A percentile compares a stretch with the other conserved stretches of the same genome.
phyloP scores from a whole-genome alignment of 2,797 vertebrate species.

The Setipinna tenuifilis region DNA sequence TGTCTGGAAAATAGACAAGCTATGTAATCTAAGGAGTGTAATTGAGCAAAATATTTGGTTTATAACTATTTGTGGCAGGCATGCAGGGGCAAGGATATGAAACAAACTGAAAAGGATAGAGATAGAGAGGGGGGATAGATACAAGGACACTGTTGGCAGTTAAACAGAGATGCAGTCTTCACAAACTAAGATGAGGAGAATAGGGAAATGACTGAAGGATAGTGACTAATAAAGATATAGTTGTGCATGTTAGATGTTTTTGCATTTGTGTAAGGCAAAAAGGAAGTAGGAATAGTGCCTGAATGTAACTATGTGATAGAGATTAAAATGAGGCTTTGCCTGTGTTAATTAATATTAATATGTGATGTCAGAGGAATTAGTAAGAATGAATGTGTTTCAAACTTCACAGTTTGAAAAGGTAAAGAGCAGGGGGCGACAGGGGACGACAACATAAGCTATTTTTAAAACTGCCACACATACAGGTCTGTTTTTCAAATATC shows the following conservation, averaged over 20 bases:
- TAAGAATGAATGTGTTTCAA: too few relatives aligned
- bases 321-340: too few relatives aligned
- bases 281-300: too few relatives aligned
- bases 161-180: neutral
- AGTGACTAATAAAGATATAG: neutral
- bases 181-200: neutral
- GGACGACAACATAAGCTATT: neutral
- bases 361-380: too few relatives aligned
- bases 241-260: neutral
- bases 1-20: slow-evolving; percentile 7
- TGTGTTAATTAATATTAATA: too few relatives aligned
- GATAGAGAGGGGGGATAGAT: neutral
- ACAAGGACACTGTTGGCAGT: slow-evolving; percentile 8
- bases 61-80: slow-evolving; percentile 20
- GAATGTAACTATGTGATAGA: too few relatives aligned
- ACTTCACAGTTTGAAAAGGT: too few relatives aligned
- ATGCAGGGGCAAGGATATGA: neutral
- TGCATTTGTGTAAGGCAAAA: too few relatives aligned
- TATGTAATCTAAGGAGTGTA: neutral
- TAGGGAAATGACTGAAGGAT: neutral
- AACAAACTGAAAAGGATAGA: neutral
- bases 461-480: neutral
- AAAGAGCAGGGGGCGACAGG: too few relatives aligned
- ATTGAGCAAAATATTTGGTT: slow-evolving; percentile 14
- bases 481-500: neutral